Evolutionary conservation across 1,140 invertebrate species (phyloP).

Genomic region (Drosophila ironensis): DNA sequence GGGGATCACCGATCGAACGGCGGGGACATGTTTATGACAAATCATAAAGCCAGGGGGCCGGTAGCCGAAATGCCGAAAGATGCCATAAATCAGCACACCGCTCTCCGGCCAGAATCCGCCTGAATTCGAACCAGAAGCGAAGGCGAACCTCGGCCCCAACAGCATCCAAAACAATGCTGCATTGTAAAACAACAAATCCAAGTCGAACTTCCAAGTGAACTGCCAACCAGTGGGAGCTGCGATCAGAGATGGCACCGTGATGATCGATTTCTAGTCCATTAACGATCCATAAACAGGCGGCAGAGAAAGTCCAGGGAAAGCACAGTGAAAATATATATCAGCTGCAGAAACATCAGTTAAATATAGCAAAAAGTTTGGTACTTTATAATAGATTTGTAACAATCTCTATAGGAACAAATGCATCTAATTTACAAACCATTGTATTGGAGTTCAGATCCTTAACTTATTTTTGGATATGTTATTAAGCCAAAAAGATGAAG

Average conservation of each 20-base stretch:
- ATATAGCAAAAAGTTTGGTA: neutral
- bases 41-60: slow-evolving; percentile 63
- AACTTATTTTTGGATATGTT: no score
- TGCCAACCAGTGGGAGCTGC: neutral
- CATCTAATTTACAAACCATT: no score
- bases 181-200: slow-evolving; percentile 68
- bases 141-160: slow-evolving; percentile 5
- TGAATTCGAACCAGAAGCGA: slow-evolving; percentile 2
- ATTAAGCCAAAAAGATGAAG: no score
- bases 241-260: slow-evolving; percentile 32
- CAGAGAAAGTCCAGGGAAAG: neutral
- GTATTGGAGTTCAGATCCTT: no score
- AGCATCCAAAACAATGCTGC: slow-evolving; percentile 56
- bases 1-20: slow-evolving; percentile 13
- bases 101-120: slow-evolving; percentile 8
- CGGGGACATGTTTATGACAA: slow-evolving; percentile 77
- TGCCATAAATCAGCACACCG: slow-evolving; percentile 73
- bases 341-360: neutral
- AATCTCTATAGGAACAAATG: no score
- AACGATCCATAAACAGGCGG: neutral
- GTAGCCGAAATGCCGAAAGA: slow-evolving; percentile 58
- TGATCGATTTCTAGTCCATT: slow-evolving; percentile 8
- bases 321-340: neutral
- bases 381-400: neutral
- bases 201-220: slow-evolving; percentile 36